These are phyloP conservation scores for Spondyliosoma cantharus DNA, from an alignment of 2,797 vertebrate species.

Conservation along the genomic window DNA sequence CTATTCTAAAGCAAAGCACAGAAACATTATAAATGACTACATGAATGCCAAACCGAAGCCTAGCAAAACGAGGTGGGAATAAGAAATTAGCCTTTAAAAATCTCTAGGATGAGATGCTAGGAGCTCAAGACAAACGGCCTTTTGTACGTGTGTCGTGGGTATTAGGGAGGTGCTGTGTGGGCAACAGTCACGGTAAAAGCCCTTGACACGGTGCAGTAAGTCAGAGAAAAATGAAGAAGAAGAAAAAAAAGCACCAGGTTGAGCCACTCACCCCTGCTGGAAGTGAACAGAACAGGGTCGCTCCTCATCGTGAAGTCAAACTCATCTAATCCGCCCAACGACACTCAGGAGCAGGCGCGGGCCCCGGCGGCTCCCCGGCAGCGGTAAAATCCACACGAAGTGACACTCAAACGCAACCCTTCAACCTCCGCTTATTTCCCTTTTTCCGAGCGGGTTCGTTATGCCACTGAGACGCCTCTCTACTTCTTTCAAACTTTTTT, in stretches of 20 bases:
- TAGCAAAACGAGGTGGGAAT: background rate
- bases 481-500: constrained; percentile 58
- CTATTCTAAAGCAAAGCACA: no score
- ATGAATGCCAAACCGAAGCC: background rate
- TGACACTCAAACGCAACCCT: background rate
- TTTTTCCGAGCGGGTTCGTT: background rate
- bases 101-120: background rate
- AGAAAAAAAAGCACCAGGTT: background rate
- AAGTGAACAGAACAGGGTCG: constrained; percentile 84
- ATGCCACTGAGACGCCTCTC: constrained; percentile 51
- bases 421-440: constrained; percentile 9
- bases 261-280: constrained; percentile 83
- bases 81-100: no score
- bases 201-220: background rate
- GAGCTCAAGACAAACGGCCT: background rate
- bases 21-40: background rate
- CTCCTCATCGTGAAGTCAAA: constrained; percentile 82
- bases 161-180: background rate
- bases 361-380: constrained; percentile 64
- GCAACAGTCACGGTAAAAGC: background rate
- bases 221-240: background rate
- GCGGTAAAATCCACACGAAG: constrained; percentile 38
- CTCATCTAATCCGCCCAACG: constrained; percentile 73
- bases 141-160: accelerated
- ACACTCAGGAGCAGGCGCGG: constrained; percentile 54